A percentile compares a stretch with the other conserved stretches of the same genome.
Conservation (phyloP, 2,888 invertebrate species). For the Hyalella azteca region DNA sequence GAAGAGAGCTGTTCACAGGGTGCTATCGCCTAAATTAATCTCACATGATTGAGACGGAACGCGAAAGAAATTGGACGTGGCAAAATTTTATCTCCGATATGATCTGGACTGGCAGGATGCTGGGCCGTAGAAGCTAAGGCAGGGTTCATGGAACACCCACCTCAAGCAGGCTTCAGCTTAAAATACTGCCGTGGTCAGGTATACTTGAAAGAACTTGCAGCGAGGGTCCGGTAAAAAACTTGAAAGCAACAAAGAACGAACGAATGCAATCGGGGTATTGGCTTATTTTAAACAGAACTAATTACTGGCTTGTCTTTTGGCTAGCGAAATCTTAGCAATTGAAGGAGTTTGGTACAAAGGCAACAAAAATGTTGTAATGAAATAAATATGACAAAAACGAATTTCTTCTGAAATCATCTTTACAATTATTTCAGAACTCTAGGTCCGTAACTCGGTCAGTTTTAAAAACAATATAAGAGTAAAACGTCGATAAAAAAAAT, state of each 20-base stretch:
- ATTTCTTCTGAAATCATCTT: too few relatives aligned
- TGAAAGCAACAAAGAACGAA: conserved; percentile 18
- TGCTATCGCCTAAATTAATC: conserved; percentile 37
- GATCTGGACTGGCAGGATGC: conserved; percentile 28
- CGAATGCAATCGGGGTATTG: not conserved
- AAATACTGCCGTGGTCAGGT: conserved; percentile 34
- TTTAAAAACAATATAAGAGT: too few relatives aligned
- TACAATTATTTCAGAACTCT: too few relatives aligned
- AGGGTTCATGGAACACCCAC: conserved; percentile 19
- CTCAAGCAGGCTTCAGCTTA: conserved; percentile 1
- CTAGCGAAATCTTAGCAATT: too few relatives aligned
- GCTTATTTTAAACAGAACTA: not conserved
- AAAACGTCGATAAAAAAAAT: too few relatives aligned
- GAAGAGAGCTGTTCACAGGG: conserved; percentile 36
- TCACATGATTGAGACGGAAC: conserved; percentile 37
- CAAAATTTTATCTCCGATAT: conserved; percentile 36
- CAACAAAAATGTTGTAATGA: too few relatives aligned
- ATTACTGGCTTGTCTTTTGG: too few relatives aligned
- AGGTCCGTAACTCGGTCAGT: too few relatives aligned
- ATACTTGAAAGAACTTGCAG: conserved; percentile 24
- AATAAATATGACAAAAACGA: too few relatives aligned
- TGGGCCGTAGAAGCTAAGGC: conserved; percentile 19
- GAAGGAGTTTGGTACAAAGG: too few relatives aligned
- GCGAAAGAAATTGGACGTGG: conserved; percentile 33
- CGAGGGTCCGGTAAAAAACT: not conserved